These are phyloP conservation scores for Bombus sibiricus DNA, from an alignment of 1,140 invertebrate genomes.

Conservation along the genomic window DNA sequence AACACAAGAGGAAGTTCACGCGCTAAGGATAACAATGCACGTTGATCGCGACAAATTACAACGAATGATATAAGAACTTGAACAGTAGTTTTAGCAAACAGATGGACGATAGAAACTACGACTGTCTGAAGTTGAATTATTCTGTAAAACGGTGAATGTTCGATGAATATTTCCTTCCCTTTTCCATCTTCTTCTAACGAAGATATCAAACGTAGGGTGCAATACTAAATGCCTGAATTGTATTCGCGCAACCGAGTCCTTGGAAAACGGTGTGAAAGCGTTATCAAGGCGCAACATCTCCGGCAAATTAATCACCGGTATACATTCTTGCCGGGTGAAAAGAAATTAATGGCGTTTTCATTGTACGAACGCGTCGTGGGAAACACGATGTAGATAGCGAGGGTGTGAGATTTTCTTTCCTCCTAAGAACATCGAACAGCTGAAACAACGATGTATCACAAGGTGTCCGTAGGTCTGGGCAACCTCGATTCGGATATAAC, in stretches of 20 bases:
- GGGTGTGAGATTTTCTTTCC: constrained; percentile 18
- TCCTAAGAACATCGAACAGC: background rate
- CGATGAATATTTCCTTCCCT: background rate
- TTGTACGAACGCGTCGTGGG: constrained; percentile 40
- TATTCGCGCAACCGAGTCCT: background rate
- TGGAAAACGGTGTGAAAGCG: constrained; percentile 37
- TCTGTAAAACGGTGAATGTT: background rate
- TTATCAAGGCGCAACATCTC: constrained; percentile 35
- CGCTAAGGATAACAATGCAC: background rate
- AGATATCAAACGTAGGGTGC: background rate
- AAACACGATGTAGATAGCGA: background rate
- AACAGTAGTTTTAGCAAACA: background rate
- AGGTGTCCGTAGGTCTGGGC: background rate
- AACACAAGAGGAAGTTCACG: background rate
- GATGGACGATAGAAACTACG: no score
- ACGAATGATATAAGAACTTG: background rate
- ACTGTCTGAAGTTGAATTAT: background rate
- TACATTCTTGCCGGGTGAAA: constrained; percentile 1
- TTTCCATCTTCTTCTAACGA: fast-evolving
- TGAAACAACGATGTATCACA: background rate
- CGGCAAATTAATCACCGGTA: constrained; percentile 42
- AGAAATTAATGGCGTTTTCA: constrained; percentile 47
- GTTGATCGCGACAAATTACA: background rate
- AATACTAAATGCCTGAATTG: background rate
- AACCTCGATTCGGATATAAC: background rate